Percentiles rank a stretch among this genome's conserved stretches.
These are phyloP conservation scores for Brenthis ino DNA, from an alignment of 2,888 invertebrate genomes.

Conservation along the genomic window DNA sequence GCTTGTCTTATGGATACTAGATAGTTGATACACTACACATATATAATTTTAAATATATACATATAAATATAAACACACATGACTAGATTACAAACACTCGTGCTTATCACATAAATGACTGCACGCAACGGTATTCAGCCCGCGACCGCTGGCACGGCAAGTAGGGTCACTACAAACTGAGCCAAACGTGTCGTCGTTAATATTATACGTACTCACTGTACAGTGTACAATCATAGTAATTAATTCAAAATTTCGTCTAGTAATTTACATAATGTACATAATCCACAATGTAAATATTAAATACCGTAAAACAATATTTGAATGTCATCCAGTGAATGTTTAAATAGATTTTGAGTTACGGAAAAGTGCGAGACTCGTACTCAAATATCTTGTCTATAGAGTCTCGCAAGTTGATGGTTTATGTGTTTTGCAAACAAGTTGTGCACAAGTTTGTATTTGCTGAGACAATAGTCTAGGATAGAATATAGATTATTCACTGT, in stretches of 20 bases:
- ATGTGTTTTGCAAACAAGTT: slow-evolving; percentile 19
- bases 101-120: too few species aligned
- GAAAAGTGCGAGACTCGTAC: slow-evolving; percentile 10
- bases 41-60: too few species aligned
- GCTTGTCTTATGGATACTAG: too few species aligned
- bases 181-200: too few species aligned
- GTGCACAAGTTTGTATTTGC: slow-evolving; percentile 11
- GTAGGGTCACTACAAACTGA: too few species aligned
- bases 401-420: slow-evolving; percentile 10
- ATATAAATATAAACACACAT: too few species aligned
- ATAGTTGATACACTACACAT: too few species aligned
- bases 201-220: too few species aligned
- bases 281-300: not conserved
- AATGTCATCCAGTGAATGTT: not conserved
- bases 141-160: too few species aligned
- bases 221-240: too few species aligned
- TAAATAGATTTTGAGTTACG: slow-evolving; percentile 5
- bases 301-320: slow-evolving; percentile 5
- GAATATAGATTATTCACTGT: slow-evolving; percentile 6
- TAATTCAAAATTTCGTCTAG: not conserved
- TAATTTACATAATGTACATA: not conserved
- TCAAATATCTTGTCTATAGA: not conserved
- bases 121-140: too few species aligned
- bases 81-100: too few species aligned
- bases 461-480: slow-evolving; percentile 14